phyloP scores from a whole-genome alignment of 2,113 vertebrate species.

The Mugil cephalus region DNA sequence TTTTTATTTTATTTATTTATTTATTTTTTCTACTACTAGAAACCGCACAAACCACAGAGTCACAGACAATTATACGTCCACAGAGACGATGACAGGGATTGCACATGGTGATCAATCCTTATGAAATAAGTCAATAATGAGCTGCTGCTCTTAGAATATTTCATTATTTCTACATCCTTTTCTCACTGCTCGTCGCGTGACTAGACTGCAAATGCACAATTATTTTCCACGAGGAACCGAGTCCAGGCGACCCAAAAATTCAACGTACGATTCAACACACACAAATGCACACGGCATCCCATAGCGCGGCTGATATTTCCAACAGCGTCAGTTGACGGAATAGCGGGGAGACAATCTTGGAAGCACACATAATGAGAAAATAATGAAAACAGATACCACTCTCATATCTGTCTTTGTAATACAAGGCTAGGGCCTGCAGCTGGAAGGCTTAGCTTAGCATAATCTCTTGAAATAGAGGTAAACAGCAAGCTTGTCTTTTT shows the following conservation, averaged over 20 bases:
- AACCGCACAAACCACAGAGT: slow-evolving; percentile 33
- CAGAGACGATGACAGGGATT: slow-evolving; percentile 20
- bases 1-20: too few relatives aligned
- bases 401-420: slow-evolving; percentile 1
- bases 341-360: slow-evolving; percentile 6
- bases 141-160: slow-evolving; percentile 47
- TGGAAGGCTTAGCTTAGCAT: slow-evolving; percentile 4
- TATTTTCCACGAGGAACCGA: slow-evolving; percentile 36
- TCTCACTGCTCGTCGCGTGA: slow-evolving; percentile 35
- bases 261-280: too few relatives aligned
- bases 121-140: slow-evolving; percentile 22
- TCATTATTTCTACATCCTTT: slow-evolving; percentile 54
- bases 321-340: slow-evolving; percentile 10
- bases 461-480: not conserved
- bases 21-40: slow-evolving; percentile 51
- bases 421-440: not conserved
- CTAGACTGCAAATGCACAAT: slow-evolving; percentile 49
- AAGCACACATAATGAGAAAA: slow-evolving; percentile 23
- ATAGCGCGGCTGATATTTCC: slow-evolving; percentile 7
- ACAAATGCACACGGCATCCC: slow-evolving; percentile 14
- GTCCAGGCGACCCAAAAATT: slow-evolving; percentile 26
- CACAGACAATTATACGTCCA: slow-evolving; percentile 41
- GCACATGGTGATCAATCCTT: slow-evolving; percentile 40
- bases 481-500: not conserved
- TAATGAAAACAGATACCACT: slow-evolving; percentile 1